Conservation (phyloP, 2,888 invertebrate genomes). For the Diplolepis rosae region DNA sequence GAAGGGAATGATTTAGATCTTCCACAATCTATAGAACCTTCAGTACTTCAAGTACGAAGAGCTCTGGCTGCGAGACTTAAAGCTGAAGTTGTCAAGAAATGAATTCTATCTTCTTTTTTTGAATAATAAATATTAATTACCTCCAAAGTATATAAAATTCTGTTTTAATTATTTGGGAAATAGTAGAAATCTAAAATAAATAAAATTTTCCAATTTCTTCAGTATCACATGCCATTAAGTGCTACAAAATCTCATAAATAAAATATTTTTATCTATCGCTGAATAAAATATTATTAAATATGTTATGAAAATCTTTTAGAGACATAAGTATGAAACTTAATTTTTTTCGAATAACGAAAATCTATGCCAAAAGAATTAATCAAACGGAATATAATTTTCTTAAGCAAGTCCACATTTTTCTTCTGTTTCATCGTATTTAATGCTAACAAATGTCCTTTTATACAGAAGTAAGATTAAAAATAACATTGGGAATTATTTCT, state of each 20-base stretch:
- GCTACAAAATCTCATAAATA: too few relatives aligned
- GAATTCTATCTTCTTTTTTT: slow-evolving; percentile 21
- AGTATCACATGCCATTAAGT: too few relatives aligned
- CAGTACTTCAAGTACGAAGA: slow-evolving; percentile 85
- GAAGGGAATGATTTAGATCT: slow-evolving; percentile 62
- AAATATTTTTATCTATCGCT: background rate
- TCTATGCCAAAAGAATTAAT: slow-evolving; percentile 20
- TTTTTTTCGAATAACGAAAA: background rate
- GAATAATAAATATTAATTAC: too few relatives aligned
- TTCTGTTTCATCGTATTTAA: slow-evolving; percentile 24
- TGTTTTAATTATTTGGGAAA: background rate
- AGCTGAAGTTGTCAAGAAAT: slow-evolving; percentile 86
- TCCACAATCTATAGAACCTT: slow-evolving; percentile 66
- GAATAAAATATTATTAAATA: background rate
- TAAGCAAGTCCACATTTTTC: background rate
- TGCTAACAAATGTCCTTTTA: slow-evolving; percentile 23
- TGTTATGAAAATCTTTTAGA: background rate
- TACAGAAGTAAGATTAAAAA: slow-evolving; percentile 27
- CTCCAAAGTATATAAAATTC: background rate
- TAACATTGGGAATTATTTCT: slow-evolving; percentile 11
- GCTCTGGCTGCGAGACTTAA: slow-evolving; percentile 90
- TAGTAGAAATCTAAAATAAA: background rate
- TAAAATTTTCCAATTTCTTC: too few relatives aligned
- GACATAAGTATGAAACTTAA: background rate
- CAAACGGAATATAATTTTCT: background rate